These are phyloP conservation scores for Petrocephalus zakoni DNA, from an alignment of 2,113 vertebrate genomes.

Conservation along the genomic window DNA sequence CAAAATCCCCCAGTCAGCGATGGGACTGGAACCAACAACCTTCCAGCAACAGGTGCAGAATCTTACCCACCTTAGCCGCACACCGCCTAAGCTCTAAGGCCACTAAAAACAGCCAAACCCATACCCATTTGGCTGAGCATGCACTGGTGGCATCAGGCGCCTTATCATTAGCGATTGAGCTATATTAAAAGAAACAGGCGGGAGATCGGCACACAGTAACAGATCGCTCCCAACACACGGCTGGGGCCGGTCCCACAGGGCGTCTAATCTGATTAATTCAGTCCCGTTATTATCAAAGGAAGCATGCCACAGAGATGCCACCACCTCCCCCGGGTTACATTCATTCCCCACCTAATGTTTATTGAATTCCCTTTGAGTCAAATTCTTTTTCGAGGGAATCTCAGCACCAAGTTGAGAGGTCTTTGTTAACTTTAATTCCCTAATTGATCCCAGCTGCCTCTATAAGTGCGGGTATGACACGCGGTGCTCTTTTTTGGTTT, in stretches of 20 bases:
- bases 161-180: not conserved
- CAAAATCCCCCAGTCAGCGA: not conserved
- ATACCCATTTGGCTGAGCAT: not conserved
- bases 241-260: not conserved
- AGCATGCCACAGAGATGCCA: conserved; percentile 3
- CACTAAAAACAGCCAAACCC: not conserved
- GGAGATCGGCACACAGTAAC: not conserved
- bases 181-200: not conserved
- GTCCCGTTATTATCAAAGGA: conserved; percentile 13
- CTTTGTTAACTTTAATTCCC: not conserved
- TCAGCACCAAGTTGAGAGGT: not conserved
- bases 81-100: not conserved
- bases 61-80: not conserved
- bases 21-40: not conserved
- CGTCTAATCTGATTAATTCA: conserved; percentile 11
- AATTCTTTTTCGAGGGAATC: not conserved
- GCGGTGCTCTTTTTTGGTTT: not conserved
- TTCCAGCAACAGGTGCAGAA: not conserved
- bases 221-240: not conserved
- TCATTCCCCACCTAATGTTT: not conserved
- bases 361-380: not conserved
- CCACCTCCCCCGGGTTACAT: not conserved
- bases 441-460: not conserved
- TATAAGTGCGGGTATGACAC: not conserved
- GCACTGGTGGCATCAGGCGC: not conserved